A percentile compares a stretch with the other conserved stretches of the same genome.
Conservation (phyloP, 53 echinoderm and acorn worm genomes). For the Crossaster papposus region DNA sequence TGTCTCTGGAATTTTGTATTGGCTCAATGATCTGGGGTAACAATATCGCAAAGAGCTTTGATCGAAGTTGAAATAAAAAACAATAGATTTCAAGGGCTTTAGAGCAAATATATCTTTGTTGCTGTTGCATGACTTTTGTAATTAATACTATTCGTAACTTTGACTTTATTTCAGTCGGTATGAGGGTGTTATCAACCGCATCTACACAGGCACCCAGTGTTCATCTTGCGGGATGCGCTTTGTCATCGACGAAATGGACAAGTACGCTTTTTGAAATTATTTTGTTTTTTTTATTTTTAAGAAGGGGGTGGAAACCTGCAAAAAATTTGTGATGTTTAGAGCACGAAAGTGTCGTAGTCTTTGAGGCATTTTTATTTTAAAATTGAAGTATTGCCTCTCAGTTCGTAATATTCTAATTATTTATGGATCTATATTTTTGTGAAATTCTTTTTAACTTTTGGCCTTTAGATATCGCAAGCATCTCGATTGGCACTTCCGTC, state of each 20-base stretch:
- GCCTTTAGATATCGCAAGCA: constrained; percentile 81
- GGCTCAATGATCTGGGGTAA: too few relatives aligned
- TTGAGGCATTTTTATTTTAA: too few relatives aligned
- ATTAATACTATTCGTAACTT: not conserved
- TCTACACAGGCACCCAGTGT: constrained; percentile 92
- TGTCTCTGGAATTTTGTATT: too few relatives aligned
- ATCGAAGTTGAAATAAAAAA: not conserved
- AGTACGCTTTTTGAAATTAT: not conserved
- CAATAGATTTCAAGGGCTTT: too few relatives aligned
- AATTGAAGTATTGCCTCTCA: too few relatives aligned
- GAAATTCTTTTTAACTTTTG: not conserved
- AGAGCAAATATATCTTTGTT: not conserved
- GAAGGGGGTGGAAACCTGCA: not conserved
- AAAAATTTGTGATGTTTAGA: not conserved
- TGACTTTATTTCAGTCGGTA: constrained; percentile 70
- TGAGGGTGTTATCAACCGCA: constrained; percentile 83
- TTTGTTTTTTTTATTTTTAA: not conserved
- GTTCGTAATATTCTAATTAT: not conserved
- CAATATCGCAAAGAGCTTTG: not conserved
- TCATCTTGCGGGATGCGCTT: constrained; percentile 95
- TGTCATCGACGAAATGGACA: constrained; percentile 86
- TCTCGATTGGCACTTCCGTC: constrained; percentile 98
- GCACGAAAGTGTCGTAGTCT: too few relatives aligned
- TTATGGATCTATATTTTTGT: not conserved
- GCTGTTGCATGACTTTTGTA: not conserved